These are phyloP conservation scores for Lagodon rhomboides DNA, from an alignment of 2,797 vertebrate genomes.

Conservation along the genomic window DNA sequence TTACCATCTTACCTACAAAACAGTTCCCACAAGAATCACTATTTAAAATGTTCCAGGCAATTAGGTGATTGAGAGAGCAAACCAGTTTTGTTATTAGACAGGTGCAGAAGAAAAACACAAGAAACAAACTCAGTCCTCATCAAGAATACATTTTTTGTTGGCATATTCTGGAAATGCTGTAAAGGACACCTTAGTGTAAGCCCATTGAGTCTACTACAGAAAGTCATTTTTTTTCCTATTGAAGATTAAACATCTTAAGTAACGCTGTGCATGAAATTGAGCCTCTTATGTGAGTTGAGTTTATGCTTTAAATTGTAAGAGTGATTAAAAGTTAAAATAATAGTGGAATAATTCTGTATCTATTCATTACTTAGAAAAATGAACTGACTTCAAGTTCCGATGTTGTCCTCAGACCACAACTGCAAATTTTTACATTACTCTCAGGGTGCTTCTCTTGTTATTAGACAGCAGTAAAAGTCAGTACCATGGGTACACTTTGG, in stretches of 20 bases:
- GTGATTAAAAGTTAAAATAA: neutral
- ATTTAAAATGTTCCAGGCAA: slow-evolving; percentile 76
- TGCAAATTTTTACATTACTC: slow-evolving; percentile 22
- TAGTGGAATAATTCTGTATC: neutral
- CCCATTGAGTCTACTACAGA: neutral
- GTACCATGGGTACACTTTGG: slow-evolving; percentile 8
- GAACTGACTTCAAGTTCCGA: neutral
- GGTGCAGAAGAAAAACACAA: slow-evolving; percentile 56
- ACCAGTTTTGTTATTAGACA: slow-evolving; percentile 70
- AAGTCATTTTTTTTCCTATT: neutral
- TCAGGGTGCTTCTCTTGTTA: slow-evolving; percentile 14
- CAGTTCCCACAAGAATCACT: slow-evolving; percentile 59
- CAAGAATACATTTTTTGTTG: neutral
- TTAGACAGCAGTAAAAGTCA: slow-evolving; percentile 32
- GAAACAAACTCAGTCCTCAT: slow-evolving; percentile 39
- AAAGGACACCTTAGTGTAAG: neutral
- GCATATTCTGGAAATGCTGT: slow-evolving; percentile 13
- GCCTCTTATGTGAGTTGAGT: neutral
- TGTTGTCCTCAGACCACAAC: neutral
- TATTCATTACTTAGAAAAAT: neutral
- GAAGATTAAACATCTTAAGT: slow-evolving; percentile 13
- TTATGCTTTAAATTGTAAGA: slow-evolving; percentile 12
- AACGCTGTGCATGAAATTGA: neutral
- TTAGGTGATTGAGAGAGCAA: slow-evolving; percentile 74
- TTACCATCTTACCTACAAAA: slow-evolving; percentile 42